Base-by-base conservation (phyloP, 2,113 vertebrate species). In the Dasyprocta punctata region DNA sequence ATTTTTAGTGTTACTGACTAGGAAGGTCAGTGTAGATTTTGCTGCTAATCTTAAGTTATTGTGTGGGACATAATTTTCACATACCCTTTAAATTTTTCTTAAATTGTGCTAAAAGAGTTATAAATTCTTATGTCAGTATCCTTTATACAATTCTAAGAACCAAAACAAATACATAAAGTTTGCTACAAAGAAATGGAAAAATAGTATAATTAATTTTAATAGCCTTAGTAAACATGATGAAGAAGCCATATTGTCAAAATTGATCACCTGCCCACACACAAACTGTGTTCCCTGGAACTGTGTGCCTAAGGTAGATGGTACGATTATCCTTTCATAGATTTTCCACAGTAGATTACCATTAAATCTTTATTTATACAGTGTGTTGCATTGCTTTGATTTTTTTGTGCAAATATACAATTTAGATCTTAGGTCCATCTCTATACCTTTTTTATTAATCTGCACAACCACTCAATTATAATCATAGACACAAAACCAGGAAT, bases 131-230 rank as follows among this genome's bases (percentile, higher is more conserved):
- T 61, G 33, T 61, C 26, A 85, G 85, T 17, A 89, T 30, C 30
- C 22, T 20, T 86, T 52, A 81, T 44, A 52, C 9, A 92, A 82
- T 86, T 86, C 9, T 67, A 77, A 94, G 65, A 89, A 92, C 44
- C 52, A 81, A 81, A 89, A 61, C 41, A 83, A 95, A 33, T 28
- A 65, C n/a, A 94, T 38, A 86, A 89, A 83, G 71, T 47, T n/a
- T 94, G 86, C 75, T 58, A 16, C 26, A 47, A 86, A 78, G 11
- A 78, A 67, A 86, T 49, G 12, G 26, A 69, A 65, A 36, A 93
- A 24, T 60, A n/a, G 1, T 77, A n/a, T 10, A n/a, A 26, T 69
- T 65, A n/a, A 91, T 63, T 82, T 94, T 63, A 83, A 14, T 52
- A 26, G 52, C 6, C 10, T 71, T 84, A 52, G 44, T 49, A 26